phyloP scores from a whole-genome alignment of 2,113 vertebrate species.

The Argyrosomus japonicus region DNA sequence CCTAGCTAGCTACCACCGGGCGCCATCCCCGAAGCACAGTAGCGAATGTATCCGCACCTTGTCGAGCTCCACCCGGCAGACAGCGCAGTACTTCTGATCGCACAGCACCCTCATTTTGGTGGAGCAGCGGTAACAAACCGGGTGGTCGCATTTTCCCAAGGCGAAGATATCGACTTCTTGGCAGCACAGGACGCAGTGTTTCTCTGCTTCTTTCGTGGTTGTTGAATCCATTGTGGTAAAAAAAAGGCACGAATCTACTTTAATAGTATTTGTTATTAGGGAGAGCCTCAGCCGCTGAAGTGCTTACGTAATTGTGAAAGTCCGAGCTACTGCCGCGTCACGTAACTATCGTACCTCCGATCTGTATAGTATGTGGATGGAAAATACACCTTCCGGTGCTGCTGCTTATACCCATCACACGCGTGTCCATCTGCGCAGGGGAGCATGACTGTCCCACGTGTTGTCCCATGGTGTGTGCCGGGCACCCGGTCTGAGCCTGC shows the following conservation, averaged over 20 bases:
- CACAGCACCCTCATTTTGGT: conserved; percentile 98
- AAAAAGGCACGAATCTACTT: conserved; percentile 36
- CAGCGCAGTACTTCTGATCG: conserved; percentile 97
- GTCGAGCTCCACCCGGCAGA: conserved; percentile 96
- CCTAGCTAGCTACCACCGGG: conserved; percentile 55
- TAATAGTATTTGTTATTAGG: conserved; percentile 17
- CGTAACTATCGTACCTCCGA: neutral
- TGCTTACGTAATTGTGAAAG: conserved; percentile 70
- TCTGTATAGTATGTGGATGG: conserved; percentile 32
- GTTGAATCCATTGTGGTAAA: conserved; percentile 70
- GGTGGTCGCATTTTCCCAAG: conserved; percentile 95
- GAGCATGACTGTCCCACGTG: conserved; percentile 47
- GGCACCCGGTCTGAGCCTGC: neutral
- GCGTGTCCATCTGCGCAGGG: neutral
- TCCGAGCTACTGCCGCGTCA: conserved; percentile 49
- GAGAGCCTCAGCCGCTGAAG: conserved; percentile 24
- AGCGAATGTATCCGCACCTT: conserved; percentile 84
- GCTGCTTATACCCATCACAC: neutral
- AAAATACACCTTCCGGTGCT: rapidly evolving
- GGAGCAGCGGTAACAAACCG: conserved; percentile 97
- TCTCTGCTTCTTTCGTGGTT: conserved; percentile 79
- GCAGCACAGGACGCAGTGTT: conserved; percentile 93
- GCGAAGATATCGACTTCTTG: conserved; percentile 94
- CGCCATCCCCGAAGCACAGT: conserved; percentile 52
- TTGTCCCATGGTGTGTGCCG: conserved; percentile 11